Evolutionary conservation across 2,113 vertebrate species (phyloP), one percentile per base, ranked within the genome.

Genomic region (Muntiacus muntjak): DNA sequence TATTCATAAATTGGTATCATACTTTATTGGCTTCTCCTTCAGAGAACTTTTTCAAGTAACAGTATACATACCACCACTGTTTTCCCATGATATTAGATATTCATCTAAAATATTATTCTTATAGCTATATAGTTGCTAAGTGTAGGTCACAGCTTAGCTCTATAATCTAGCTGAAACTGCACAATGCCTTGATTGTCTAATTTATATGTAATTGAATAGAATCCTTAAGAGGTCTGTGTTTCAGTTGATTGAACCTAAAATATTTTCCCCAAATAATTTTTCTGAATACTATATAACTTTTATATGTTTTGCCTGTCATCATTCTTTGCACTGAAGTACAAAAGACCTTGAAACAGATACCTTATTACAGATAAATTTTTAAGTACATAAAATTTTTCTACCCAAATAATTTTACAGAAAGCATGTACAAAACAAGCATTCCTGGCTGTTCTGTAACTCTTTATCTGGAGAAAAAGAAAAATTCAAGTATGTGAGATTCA

Each of bases 271-370:
- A 94, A 91, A 87, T 82, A 62, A 89, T 67, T 28, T 82, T 90
- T 95, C 14, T 60, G 50, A 36, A 74, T 94, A 74, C 9, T 21
- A n/a, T 15, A 60, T 62, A 95, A 60, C 21, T 89, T 76, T 50
- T 28, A 5, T 28, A 71, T 25, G 25, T 86, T 85, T 93, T 74
- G 50, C 16, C 47, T 58, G 13, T 50, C 26, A 95, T 83, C 5
- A 14, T 40, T 97, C 88, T 60, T 93, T 90, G 10, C 15, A 86
- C 13, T 76, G 57, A 91, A 40, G 17, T 36, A 93, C 50, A 95
- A 93, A 91, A 91, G n/a, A 90, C 11, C 67, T 91, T 93, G 67
- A 97, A 50, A 47, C 13, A 91, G 25, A 82, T 74, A 86, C 79
- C 93, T 78, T 57, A 92, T 86, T 64, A 82, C 23, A 89, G 30